These are phyloP conservation scores for Campylomormyrus tamandua DNA, from an alignment of 2,113 vertebrate species.

Conservation along the genomic window DNA sequence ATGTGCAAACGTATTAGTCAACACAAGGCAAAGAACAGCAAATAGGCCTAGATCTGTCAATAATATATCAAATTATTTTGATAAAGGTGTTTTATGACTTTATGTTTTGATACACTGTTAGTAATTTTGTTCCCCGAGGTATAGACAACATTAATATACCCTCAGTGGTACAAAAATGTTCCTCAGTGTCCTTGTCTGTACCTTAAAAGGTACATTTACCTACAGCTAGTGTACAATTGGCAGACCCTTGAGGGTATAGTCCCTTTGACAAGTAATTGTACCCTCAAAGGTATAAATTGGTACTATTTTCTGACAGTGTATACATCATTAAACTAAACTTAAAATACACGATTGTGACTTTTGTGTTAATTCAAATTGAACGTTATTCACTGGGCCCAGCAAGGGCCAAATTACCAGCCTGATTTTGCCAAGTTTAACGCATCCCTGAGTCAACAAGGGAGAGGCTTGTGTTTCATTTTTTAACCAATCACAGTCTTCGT, in stretches of 20 bases:
- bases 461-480: background rate
- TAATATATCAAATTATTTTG: background rate
- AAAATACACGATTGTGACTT: background rate
- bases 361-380: background rate
- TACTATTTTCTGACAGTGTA: background rate
- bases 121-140: background rate
- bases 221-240: background rate
- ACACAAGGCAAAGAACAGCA: background rate
- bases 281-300: background rate
- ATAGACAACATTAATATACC: background rate
- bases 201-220: background rate
- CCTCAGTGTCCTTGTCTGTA: background rate
- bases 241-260: background rate
- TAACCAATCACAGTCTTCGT: background rate
- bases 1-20: background rate
- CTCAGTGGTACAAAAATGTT: background rate
- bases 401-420: background rate
- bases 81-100: background rate
- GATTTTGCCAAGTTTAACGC: background rate
- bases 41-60: background rate
- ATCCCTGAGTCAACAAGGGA: background rate
- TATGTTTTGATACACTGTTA: background rate
- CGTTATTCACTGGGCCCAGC: background rate
- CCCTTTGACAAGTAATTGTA: background rate
- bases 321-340: background rate